Percentiles rank a stretch among this genome's conserved stretches.
phyloP scores from a whole-genome alignment of 2,113 vertebrate genomes.

The Conger conger region DNA sequence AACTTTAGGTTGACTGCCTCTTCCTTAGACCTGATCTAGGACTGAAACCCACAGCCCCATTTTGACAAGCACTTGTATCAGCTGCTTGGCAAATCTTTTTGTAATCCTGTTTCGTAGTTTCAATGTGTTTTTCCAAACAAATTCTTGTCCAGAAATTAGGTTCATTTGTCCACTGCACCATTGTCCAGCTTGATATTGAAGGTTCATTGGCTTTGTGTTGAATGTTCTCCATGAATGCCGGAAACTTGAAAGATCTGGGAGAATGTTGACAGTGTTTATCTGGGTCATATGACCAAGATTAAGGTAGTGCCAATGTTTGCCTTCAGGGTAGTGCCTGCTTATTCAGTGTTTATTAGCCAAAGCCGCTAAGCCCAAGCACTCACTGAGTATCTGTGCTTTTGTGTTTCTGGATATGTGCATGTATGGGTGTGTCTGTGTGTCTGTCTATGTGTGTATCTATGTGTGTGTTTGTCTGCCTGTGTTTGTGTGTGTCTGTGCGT shows the following conservation, averaged over 20 bases:
- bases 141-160: background rate
- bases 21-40: too few species aligned
- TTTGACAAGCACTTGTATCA: background rate
- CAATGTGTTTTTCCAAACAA: background rate
- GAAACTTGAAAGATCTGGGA: background rate
- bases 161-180: background rate
- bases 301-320: background rate
- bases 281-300: background rate
- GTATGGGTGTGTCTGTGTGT: conserved; percentile 30
- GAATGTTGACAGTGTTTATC: background rate
- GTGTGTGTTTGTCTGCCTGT: conserved; percentile 22
- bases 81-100: background rate
- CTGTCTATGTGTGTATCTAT: conserved; percentile 32
- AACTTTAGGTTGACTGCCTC: background rate
- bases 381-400: background rate
- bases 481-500: background rate
- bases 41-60: background rate
- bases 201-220: background rate
- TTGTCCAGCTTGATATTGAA: background rate
- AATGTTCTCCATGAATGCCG: background rate
- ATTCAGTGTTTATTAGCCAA: background rate
- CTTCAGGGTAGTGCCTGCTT: background rate
- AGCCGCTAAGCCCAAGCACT: background rate
- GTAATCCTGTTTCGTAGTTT: background rate
- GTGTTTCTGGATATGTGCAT: background rate